Percentiles rank a stretch among this genome's conserved stretches.
These are phyloP conservation scores for Quiscalus mexicanus DNA, from an alignment of 2,113 vertebrate species.

Conservation along the genomic window DNA sequence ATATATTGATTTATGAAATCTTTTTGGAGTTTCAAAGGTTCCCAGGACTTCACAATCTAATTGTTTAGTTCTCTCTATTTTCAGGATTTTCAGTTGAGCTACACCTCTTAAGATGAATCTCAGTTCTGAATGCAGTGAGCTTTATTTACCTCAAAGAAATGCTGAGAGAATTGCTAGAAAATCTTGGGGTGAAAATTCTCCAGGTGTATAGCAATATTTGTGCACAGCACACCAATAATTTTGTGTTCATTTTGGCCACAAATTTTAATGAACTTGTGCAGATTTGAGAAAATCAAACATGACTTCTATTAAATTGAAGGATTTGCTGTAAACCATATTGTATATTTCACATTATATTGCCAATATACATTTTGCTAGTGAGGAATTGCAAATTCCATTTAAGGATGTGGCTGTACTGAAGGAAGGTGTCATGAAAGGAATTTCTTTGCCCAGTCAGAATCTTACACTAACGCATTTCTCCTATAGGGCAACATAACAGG, in stretches of 20 bases:
- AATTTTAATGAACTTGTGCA: background rate
- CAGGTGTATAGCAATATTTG: background rate
- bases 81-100: background rate
- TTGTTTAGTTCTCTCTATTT: background rate
- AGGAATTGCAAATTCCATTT: background rate
- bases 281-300: background rate
- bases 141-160: background rate
- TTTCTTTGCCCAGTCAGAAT: background rate
- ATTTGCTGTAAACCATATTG: background rate
- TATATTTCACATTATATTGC: background rate
- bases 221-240: background rate
- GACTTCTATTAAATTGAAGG: background rate
- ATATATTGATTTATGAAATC: background rate
- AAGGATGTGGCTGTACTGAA: background rate
- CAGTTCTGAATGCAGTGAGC: background rate
- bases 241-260: background rate
- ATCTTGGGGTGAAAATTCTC: background rate
- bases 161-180: background rate
- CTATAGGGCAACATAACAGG: background rate
- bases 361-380: background rate
- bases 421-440: background rate
- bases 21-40: background rate
- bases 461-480: background rate
- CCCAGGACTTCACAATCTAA: background rate
- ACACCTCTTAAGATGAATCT: background rate